phyloP scores from a whole-genome alignment of 2,888 invertebrate genomes.

The Oligia strigilis region DNA sequence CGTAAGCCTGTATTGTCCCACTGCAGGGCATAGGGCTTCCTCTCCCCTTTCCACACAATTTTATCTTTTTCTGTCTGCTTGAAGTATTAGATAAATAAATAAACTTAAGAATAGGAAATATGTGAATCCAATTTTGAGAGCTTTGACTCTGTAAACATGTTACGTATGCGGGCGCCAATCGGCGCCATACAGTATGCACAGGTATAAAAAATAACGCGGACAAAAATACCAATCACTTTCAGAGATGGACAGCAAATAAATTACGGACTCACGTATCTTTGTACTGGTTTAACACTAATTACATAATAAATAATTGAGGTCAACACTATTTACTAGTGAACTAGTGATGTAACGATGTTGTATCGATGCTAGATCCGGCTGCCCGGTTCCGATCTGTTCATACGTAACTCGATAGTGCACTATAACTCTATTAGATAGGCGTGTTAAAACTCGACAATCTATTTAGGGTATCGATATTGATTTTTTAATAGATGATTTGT shows the following conservation, averaged over 20 bases:
- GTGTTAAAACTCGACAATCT: conserved; percentile 51
- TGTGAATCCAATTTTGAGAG: not conserved
- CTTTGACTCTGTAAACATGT: not conserved
- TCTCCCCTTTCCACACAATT: too few species aligned
- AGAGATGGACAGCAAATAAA: conserved; percentile 52
- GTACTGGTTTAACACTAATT: conserved; percentile 70
- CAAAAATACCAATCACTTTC: conserved; percentile 47
- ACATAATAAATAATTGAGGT: conserved; percentile 76
- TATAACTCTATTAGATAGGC: conserved; percentile 56
- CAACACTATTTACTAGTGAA: conserved; percentile 73
- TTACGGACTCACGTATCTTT: conserved; percentile 60
- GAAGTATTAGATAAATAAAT: not conserved
- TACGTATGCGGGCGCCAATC: conserved; percentile 16
- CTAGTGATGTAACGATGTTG: conserved; percentile 73
- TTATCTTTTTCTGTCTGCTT: not conserved
- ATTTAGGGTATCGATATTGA: conserved; percentile 56
- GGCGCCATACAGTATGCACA: conserved; percentile 7
- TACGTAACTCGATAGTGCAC: conserved; percentile 68
- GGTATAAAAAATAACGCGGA: conserved; percentile 21
- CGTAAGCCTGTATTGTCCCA: too few species aligned
- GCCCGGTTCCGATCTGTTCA: conserved; percentile 72
- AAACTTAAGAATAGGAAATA: not conserved
- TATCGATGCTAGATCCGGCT: conserved; percentile 78
- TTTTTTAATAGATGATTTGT: conserved; percentile 46
- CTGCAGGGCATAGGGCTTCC: too few species aligned